Conservation (phyloP, 35 echinoderm and acorn worm species). For the Ophiothrix spiculata region DNA sequence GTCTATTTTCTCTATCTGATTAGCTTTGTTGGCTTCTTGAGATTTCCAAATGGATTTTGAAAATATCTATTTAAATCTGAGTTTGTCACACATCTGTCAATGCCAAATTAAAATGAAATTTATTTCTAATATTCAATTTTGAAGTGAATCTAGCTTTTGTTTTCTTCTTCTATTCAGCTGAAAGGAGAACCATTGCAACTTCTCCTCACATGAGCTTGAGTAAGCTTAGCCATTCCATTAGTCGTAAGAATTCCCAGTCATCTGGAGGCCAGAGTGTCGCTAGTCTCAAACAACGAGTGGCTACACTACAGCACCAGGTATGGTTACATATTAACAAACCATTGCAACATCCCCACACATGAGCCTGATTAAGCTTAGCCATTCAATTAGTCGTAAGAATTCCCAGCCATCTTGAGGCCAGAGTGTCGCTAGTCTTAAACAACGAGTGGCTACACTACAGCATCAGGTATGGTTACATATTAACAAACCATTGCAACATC, state of each 20-base stretch:
- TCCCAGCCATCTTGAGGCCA: neutral
- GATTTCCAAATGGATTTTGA: no score
- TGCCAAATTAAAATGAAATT: no score
- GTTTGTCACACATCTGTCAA: no score
- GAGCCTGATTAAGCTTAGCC: constrained; percentile 1
- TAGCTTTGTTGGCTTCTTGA: no score
- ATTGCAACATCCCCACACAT: constrained; percentile 48
- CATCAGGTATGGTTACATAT: constrained; percentile 60
- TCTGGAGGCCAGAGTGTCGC: neutral
- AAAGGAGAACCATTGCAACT: constrained; percentile 31
- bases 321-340: neutral
- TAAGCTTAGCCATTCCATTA: constrained; percentile 6
- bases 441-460: constrained; percentile 51
- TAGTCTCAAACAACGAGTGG: constrained; percentile 55
- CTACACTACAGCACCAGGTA: constrained; percentile 56
- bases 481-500: constrained; percentile 40
- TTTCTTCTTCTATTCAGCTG: no score
- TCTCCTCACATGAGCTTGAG: constrained; percentile 30
- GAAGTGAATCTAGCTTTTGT: no score
- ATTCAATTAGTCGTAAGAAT: neutral
- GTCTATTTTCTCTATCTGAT: no score
- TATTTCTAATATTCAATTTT: no score
- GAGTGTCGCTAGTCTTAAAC: constrained; percentile 40
- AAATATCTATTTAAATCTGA: no score
- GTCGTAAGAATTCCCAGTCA: neutral